phyloP scores from a whole-genome alignment of 2,888 invertebrate genomes.

The Fragum fragum region DNA sequence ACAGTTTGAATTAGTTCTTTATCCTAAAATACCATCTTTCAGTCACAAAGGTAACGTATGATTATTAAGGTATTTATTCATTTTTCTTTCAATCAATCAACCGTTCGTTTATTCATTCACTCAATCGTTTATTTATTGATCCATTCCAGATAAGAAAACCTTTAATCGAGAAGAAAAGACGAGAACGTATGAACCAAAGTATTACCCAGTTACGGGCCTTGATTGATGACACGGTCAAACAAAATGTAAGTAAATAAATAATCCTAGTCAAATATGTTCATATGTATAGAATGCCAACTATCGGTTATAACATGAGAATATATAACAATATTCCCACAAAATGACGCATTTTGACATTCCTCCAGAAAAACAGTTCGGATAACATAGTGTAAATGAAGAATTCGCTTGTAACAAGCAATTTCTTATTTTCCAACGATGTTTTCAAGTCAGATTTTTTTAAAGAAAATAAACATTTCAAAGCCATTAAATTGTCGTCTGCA shows the following conservation, averaged over 20 bases:
- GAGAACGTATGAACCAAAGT: constrained; percentile 22
- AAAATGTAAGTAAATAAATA: constrained; percentile 8
- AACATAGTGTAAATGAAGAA: too few relatives aligned
- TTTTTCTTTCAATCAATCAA: neutral
- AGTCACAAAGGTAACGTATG: too few relatives aligned
- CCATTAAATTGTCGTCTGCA: too few relatives aligned
- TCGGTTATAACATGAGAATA: neutral
- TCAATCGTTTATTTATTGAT: neutral
- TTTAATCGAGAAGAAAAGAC: constrained; percentile 12
- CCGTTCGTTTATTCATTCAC: neutral
- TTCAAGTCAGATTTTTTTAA: neutral
- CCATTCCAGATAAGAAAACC: constrained; percentile 18
- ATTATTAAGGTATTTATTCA: neutral
- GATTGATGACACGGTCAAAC: constrained; percentile 18
- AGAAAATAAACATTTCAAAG: too few relatives aligned
- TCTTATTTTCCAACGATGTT: neutral
- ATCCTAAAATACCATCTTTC: too few relatives aligned
- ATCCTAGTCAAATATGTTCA: neutral
- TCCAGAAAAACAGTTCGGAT: too few relatives aligned
- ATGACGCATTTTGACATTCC: constrained; percentile 9
- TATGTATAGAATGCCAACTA: neutral
- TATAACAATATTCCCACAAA: constrained; percentile 1
- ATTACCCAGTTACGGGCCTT: constrained; percentile 26
- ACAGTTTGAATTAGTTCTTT: too few relatives aligned
- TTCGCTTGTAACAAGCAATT: too few relatives aligned